Evolutionary conservation across 1,140 invertebrate species (phyloP).

Genomic region (Drosophila micromelanica): DNA sequence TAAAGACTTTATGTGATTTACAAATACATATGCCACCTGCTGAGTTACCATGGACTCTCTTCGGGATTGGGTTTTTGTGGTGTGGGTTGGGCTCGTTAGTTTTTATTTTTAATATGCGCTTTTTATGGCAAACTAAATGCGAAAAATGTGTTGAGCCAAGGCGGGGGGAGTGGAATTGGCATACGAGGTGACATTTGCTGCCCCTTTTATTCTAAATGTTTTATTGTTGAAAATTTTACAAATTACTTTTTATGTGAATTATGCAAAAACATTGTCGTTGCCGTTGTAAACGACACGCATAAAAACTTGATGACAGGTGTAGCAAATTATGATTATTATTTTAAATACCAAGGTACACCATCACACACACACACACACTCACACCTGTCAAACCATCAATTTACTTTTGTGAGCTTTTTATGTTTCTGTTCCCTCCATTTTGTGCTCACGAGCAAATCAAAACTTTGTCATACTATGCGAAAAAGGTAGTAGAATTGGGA

Average conservation of each 20-base stretch:
- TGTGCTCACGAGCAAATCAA: not conserved
- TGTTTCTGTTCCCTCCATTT: not conserved
- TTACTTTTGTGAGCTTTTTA: constrained; percentile 20
- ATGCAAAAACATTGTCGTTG: constrained; percentile 39
- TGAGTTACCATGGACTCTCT: too few species aligned
- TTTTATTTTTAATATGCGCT: not conserved
- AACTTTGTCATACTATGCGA: not conserved
- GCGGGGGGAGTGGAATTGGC: not conserved
- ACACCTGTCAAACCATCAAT: not conserved
- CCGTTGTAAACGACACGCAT: constrained; percentile 35
- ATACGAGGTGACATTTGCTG: constrained; percentile 40
- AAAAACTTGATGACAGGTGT: constrained; percentile 73
- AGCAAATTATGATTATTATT: constrained; percentile 78
- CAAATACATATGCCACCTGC: too few species aligned
- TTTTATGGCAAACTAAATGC: constrained; percentile 61
- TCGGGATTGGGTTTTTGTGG: too few species aligned
- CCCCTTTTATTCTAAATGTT: constrained; percentile 66
- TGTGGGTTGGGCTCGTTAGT: too few species aligned
- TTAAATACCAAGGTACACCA: constrained; percentile 53
- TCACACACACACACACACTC: constrained; percentile 1
- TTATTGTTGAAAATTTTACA: constrained; percentile 68
- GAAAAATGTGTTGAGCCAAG: constrained; percentile 62
- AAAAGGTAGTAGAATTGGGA: not conserved
- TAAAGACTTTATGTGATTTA: too few species aligned
- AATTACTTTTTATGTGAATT: constrained; percentile 71